A percentile compares a stretch with the other conserved stretches of the same genome.
Evolutionary conservation across 2,797 vertebrate species (phyloP).

Genomic region (Gila robusta): DNA sequence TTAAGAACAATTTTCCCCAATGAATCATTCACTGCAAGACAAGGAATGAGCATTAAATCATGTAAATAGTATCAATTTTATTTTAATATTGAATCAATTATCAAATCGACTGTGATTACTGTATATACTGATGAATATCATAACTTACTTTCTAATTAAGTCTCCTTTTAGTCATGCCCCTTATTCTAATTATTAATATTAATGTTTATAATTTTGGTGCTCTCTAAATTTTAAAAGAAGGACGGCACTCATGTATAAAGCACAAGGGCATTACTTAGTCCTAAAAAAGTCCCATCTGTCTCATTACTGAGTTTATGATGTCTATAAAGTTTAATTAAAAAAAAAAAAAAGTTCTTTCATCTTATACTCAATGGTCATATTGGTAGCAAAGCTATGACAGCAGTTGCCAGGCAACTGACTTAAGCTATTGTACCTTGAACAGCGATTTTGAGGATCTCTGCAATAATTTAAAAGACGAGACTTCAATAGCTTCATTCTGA

Average conservation of each 20-base stretch:
- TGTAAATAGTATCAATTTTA: background rate
- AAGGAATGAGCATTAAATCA: background rate
- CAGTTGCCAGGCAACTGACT: conserved; percentile 56
- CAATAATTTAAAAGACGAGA: conserved; percentile 29
- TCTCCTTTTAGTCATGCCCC: background rate
- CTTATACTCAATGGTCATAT: conserved; percentile 7
- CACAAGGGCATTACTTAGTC: conserved; percentile 9
- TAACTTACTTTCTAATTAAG: background rate
- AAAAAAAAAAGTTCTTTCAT: conserved; percentile 2
- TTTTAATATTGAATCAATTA: background rate
- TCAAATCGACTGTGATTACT: background rate
- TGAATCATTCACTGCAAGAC: background rate
- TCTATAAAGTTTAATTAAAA: conserved; percentile 29
- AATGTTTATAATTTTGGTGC: background rate
- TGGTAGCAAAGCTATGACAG: conserved; percentile 39
- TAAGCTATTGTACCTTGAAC: conserved; percentile 38
- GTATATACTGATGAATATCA: background rate
- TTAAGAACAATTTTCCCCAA: background rate
- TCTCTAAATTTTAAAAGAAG: background rate
- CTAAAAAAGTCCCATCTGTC: conserved; percentile 24
- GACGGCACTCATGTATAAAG: background rate
- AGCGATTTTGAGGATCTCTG: conserved; percentile 18
- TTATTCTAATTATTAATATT: background rate
- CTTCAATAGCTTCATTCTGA: conserved; percentile 7
- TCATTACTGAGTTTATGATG: conserved; percentile 16